Evolutionary conservation across 2,113 vertebrate genomes (phyloP), one percentile per base, ranked within the genome.

Genomic region (Nestor notabilis): DNA sequence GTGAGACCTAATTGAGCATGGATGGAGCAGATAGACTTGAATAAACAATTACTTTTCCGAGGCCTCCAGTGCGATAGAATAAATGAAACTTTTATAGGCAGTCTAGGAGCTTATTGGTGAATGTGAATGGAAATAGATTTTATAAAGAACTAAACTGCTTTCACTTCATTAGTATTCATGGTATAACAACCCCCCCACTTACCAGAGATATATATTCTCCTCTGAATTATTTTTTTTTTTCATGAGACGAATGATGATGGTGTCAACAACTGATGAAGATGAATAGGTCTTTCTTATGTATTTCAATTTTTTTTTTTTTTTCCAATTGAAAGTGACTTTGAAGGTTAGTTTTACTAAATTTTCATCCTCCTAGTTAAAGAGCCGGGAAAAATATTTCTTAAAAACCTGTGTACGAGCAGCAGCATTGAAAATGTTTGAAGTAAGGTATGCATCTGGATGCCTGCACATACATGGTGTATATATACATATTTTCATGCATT

Each of bases 241-340:
- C 83, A 90, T 56, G 85, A 96, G 47, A 93, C 96, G 49, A 96
- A 98, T 98, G 96, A 98, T 98, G 96, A 95, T 97, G 89, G 89
- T 98, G 98, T 98, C 98, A 98, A 96, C 92, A 95, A 90, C 93
- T 98, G 98, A 98, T 98, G 97, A 98, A 98, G 98, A 98, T 97
- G 90, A 98, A 98, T 98, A 97, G 95, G 68, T 87, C 92, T 79
- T 95, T 94, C 83, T 95, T 95, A 87, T 37, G 84, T 97, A 86
- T 95, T 81, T 94, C 10, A 70, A 13, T 88, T 78, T 77, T 75
- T 71, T 82, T 82, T 44, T 58, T 79, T 56, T 56, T 50, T 53
- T 33, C 3, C 61, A 71, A 46, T 74, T 97, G 79, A 95, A 96
- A 93, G 92, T 95, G 92, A 95, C 90, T 97, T 97, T 97, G 92